Percentiles rank a stretch among this genome's conserved stretches.
Conservation (phyloP, 2,113 vertebrate genomes). For the Clupea harengus region DNA sequence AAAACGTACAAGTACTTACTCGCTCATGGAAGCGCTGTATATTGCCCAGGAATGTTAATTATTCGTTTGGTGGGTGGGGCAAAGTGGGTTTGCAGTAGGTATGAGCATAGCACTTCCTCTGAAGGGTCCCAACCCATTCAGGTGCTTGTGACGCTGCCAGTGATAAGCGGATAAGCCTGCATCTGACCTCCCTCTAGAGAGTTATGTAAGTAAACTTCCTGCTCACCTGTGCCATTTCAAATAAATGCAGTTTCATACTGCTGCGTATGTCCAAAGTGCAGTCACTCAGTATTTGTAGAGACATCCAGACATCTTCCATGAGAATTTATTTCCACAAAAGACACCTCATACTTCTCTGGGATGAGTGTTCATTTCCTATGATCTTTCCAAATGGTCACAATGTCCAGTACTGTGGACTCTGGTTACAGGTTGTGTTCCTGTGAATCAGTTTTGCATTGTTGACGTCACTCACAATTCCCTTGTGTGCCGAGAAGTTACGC, state of each 20-base stretch:
- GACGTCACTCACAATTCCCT: conserved; percentile 8
- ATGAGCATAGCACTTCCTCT: neutral
- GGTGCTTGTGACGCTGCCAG: neutral
- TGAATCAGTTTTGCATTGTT: neutral
- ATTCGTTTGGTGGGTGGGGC: neutral
- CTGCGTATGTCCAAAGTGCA: neutral
- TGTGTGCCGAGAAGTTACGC: neutral
- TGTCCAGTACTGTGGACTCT: too few species aligned
- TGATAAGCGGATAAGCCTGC: neutral
- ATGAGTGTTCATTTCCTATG: neutral
- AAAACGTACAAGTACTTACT: neutral
- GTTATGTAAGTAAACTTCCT: neutral
- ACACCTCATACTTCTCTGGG: neutral
- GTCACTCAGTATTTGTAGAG: neutral
- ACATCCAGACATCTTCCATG: neutral
- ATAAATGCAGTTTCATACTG: neutral
- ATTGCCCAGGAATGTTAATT: conserved; percentile 12
- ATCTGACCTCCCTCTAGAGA: neutral
- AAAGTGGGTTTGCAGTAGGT: neutral
- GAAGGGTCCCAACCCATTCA: neutral
- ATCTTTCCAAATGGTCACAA: neutral
- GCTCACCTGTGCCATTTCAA: neutral
- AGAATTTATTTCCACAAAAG: neutral
- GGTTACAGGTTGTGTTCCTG: neutral
- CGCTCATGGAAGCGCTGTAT: neutral